Evolutionary conservation across 2,797 vertebrate species (phyloP).

Genomic region (Centropyge bicolor): DNA sequence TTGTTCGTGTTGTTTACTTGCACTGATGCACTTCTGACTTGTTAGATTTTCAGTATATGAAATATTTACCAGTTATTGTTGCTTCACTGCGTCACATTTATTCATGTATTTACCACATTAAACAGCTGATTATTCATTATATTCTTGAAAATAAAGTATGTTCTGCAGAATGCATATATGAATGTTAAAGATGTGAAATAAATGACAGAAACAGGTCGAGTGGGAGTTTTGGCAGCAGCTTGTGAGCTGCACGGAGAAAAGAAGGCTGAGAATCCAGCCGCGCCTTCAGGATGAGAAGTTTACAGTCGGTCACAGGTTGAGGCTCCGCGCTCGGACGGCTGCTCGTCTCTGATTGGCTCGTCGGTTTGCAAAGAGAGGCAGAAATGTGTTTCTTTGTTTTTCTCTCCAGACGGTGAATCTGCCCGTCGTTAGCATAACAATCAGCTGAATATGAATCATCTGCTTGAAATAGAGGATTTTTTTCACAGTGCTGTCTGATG

Average conservation of each 20-base stretch:
- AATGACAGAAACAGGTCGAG: no score
- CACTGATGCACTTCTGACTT: no score
- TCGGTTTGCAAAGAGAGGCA: background rate
- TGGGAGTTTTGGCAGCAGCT: background rate
- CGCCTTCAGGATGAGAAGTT: background rate
- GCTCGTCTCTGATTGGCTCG: background rate
- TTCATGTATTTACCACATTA: background rate
- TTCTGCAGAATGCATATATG: no score
- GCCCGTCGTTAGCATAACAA: background rate
- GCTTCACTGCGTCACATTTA: background rate
- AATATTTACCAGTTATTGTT: no score
- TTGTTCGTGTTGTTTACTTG: no score
- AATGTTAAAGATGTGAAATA: no score
- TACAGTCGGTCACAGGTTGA: background rate
- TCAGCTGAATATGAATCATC: slow-evolving; percentile 10
- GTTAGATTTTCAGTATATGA: no score
- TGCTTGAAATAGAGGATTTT: background rate
- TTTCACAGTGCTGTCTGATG: background rate
- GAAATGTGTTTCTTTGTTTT: background rate
- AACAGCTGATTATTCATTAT: background rate
- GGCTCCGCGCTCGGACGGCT: background rate
- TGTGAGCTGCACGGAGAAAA: background rate
- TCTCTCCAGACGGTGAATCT: background rate
- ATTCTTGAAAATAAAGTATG: background rate
- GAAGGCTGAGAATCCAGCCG: background rate